These are phyloP conservation scores for Gortyna flavago DNA, from an alignment of 2,888 invertebrate species.

Conservation along the genomic window DNA sequence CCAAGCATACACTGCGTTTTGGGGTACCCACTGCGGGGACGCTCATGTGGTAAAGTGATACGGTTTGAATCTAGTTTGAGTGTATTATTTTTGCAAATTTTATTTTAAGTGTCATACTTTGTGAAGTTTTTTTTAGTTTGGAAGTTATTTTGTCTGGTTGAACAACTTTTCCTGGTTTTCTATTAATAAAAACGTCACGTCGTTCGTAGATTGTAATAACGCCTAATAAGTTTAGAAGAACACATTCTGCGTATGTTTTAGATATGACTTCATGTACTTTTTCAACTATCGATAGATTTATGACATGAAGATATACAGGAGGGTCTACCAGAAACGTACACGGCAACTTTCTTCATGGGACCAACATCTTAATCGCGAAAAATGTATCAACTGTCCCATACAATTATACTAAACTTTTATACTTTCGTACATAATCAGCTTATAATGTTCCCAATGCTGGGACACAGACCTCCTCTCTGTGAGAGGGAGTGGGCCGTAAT, in stretches of 20 bases:
- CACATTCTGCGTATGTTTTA: no score
- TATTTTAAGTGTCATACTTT: not conserved
- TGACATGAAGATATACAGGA: not conserved
- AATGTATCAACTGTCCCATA: not conserved
- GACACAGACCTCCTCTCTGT: no score
- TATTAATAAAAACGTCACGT: not conserved
- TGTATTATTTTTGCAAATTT: slow-evolving; percentile 11
- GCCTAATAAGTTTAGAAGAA: not conserved
- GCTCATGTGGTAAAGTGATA: slow-evolving; percentile 67
- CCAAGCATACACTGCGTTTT: slow-evolving; percentile 88
- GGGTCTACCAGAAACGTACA: not conserved
- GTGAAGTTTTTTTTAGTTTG: not conserved
- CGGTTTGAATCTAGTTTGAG: not conserved
- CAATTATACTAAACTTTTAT: not conserved
- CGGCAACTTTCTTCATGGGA: no score
- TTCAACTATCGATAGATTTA: not conserved
- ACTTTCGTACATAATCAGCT: no score
- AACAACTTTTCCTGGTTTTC: not conserved
- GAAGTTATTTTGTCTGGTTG: not conserved
- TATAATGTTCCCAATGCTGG: no score
- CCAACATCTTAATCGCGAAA: not conserved
- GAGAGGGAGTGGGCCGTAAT: no score
- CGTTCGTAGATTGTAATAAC: not conserved
- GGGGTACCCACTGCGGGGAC: slow-evolving; percentile 82
- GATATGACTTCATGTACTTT: not conserved